Evolutionary conservation across 2,113 vertebrate species (phyloP).

Genomic region (Lanius collurio): DNA sequence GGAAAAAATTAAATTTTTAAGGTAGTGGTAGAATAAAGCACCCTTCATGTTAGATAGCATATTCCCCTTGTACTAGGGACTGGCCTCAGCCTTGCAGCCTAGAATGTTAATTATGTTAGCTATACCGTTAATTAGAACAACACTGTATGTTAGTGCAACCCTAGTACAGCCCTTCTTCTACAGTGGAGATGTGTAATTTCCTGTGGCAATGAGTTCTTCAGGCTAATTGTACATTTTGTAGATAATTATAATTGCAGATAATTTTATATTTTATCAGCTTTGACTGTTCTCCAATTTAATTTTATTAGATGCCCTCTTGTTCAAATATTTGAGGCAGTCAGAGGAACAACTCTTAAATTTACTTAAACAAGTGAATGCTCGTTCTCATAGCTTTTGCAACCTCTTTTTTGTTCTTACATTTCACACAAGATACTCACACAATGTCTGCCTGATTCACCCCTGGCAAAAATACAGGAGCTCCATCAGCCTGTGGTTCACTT

Average conservation of each 20-base stretch:
- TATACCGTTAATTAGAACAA: constrained; percentile 23
- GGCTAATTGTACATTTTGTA: constrained; percentile 19
- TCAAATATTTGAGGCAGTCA: constrained; percentile 1
- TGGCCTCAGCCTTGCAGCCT: not conserved
- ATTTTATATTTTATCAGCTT: constrained; percentile 29
- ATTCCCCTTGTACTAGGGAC: not conserved
- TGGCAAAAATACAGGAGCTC: not conserved
- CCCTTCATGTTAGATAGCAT: not conserved
- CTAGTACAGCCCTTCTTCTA: not conserved
- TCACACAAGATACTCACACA: not conserved
- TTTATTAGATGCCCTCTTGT: not conserved
- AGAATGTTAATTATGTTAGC: not conserved
- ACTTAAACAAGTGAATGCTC: not conserved
- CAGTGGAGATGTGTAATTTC: constrained; percentile 16
- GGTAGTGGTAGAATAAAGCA: not conserved
- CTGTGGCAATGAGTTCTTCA: constrained; percentile 15
- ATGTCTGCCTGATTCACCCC: not conserved
- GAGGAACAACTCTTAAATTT: not conserved
- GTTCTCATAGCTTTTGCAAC: not conserved
- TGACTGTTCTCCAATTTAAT: not conserved
- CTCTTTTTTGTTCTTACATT: not conserved
- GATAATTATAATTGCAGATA: constrained; percentile 21
- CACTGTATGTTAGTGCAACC: not conserved
- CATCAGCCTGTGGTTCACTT: not conserved
- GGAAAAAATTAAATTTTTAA: not conserved